phyloP scores from a whole-genome alignment of 2,797 vertebrate genomes.

The Rhinella marina region DNA sequence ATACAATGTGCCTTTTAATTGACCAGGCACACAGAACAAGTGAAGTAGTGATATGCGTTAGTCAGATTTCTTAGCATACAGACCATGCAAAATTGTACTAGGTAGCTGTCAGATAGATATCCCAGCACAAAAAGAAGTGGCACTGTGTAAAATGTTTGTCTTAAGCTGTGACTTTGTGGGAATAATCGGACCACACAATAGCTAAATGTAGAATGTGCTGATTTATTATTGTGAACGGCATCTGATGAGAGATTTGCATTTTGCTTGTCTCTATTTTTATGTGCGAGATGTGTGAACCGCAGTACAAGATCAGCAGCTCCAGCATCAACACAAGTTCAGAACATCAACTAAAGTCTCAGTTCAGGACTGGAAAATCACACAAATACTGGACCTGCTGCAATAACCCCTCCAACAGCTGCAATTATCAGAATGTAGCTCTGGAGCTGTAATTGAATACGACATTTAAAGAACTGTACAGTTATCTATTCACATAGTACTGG shows the following conservation, averaged over 20 bases:
- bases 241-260: constrained; percentile 44
- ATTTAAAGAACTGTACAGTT: too few species aligned
- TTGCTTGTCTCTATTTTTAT: constrained; percentile 25
- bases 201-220: constrained; percentile 49
- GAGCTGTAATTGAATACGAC: too few species aligned
- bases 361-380: too few species aligned
- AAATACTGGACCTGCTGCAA: neutral
- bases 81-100: neutral
- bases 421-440: too few species aligned
- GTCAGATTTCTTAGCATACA: neutral
- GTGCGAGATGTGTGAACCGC: constrained; percentile 37
- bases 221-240: constrained; percentile 36
- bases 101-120: neutral
- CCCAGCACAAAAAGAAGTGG: neutral
- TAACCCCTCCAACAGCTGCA: neutral
- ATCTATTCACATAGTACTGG: too few species aligned
- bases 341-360: neutral
- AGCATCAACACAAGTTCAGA: too few species aligned
- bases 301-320: constrained; percentile 32
- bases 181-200: constrained; percentile 32
- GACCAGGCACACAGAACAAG: too few species aligned
- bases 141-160: neutral
- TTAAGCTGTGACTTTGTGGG: neutral
- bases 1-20: too few species aligned
- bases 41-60: too few species aligned